Evolutionary conservation across 2,888 invertebrate species (phyloP), one percentile per base, ranked within the genome.

Genomic region (Erebia aethiops): DNA sequence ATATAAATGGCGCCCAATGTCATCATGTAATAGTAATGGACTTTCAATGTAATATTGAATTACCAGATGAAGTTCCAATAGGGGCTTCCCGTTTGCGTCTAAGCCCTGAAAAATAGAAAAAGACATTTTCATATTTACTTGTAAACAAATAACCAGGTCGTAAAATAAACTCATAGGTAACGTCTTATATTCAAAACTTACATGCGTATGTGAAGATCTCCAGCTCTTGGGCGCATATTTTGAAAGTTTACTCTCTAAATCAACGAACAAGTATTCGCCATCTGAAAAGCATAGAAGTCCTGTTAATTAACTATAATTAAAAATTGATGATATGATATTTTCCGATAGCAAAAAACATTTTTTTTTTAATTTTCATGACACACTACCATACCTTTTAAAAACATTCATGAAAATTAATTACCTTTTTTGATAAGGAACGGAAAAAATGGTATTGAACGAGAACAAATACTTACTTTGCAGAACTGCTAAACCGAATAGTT

Each of bases 171-270:
- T 14, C 14, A 35, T 35, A 35, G 35, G 35, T 7, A 35, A 35
- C 35, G 21, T 70, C 49, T 51, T 35, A 58, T 67, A 60, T 71
- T 72, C 35, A 73, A 21, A 67, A 95, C 96, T 96, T 93, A 97
- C 97, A 94, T 97, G 97, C 84, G 97, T 97, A 90, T 97, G 97
- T 79, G 98, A 98, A 80, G 98, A 97, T 89, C 98, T 97, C 98
- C 98, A 98, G 91, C 97, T 97, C 94, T 98, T 98, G 85, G 98
- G 98, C 82, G 98, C 98, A 94, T 98, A 98, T 94, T 99, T 99
- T 87, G 98, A 98, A 84, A 99, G 95, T 94, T 99, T 99, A 94
- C 97, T 97, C 90, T 98, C 98, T 87, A 96, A 96, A 90, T 98
- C 98, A 91, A 98, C 96, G 94, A 99, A 99, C 86, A 98, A 95